Base-by-base conservation (phyloP, 2,797 vertebrate genomes). In the Clarias fuscus region DNA sequence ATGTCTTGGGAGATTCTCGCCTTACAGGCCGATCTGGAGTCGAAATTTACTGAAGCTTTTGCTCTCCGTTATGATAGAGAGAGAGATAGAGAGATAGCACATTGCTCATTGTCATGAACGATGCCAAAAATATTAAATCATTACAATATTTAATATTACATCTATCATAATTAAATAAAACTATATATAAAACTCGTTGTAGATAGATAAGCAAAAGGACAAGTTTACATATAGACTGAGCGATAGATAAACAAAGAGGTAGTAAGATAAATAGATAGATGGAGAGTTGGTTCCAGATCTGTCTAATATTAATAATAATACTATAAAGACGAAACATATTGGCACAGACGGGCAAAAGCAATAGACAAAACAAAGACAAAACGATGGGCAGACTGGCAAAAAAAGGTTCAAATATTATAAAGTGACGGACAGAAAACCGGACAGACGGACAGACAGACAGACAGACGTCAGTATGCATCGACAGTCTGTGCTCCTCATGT, bases 41-140 rank as follows among this genome's bases (percentile, higher is more conserved):
- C 13, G n/a, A 75, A 68, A 43, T 48, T 58, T 33, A 37, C 65
- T 76, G 40, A 75, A 93, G 93, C 92, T 93, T 93, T 93, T 91
- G 90, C 56, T 13, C 17, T 20, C 27, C 24, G 27, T 2, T 17
- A 18, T 3, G 15, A 75, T 1, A 72, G 70, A 72, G 0, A 40
- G 70, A 40, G 0, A 71, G 68, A 71, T 1, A 75, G 22, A 71
- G 0, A 72, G 70, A 72, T 0, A 72, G 22, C 37, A 4, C 37
- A 30, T 17, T 30, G 27, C 65, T 30, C 14, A 15, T 17, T 68
- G 17, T 18, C 30, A 6, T 68, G 27, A 15, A 27, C n/a, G 64
- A n/a, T 65, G 64, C 11, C 13, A 65, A 65, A 65, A 65, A 65
- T 64, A 65, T 11, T 11, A 48, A 11, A 48, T 10, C 11, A 48